Evolutionary conservation across 1,140 invertebrate species (phyloP), one percentile per base, ranked within the genome.

Genomic region (Trinorchestia longiramus): DNA sequence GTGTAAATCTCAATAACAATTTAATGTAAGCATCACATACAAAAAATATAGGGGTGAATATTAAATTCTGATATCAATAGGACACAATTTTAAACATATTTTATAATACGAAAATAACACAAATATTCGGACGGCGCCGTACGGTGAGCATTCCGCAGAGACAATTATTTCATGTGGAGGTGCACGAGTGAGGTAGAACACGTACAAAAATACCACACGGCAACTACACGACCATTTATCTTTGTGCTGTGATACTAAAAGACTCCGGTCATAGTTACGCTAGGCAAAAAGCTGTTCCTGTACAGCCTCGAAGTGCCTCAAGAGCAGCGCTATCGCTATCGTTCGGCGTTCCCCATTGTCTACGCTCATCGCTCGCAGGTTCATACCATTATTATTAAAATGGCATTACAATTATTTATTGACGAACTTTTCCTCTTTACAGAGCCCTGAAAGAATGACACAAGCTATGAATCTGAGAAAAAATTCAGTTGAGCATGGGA

Each of bases 281-380:
- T 4, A 90, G 88, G 36, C 4, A 90, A 41, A 90, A 90, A 90
- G 41, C 88, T 42, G 88, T 90, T 41, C 88, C 23, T 90, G 88
- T 90, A 90, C 41, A 90, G 88, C 88, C 43, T 90, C 23, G 43
- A 90, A 90, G 88, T 4, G 41, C 17, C 43, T 77, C 28, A 28
- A 90, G 41, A 90, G 88, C 88, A 90, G 41, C 62, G 62, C 62
- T 77, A 90, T 90, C 88, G 88, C 88, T 90, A 43, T 90, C 88
- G 11, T 90, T 41, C 88, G 41, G 88, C 62, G 88, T 42, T 41
- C 88, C 43, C 43, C 41, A 90, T 43, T 90, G 43, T 90, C 88
- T 90, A 15, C 88, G 23, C n/a, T 90, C 88, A 42, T 36, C 88
- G 88, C 88, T 90, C 88, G 15, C 42, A 90, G 4, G 88, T 43